Conservation (phyloP, 2,797 vertebrate genomes). For the Luscinia megarhynchos region DNA sequence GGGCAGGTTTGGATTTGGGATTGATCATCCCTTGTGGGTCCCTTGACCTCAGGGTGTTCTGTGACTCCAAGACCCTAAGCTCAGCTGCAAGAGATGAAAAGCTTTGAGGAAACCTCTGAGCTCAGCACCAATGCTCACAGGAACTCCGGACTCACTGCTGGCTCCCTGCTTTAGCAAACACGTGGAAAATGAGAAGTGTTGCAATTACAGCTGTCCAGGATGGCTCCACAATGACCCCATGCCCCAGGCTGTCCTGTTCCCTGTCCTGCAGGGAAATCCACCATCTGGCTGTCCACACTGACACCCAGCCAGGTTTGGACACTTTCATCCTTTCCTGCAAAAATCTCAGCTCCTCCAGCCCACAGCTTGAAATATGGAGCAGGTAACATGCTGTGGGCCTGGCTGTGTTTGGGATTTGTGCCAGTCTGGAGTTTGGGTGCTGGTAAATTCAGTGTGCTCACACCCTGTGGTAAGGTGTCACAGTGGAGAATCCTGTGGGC, state of each 20-base stretch:
- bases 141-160: not conserved
- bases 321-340: not conserved
- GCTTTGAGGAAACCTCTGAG: not conserved
- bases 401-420: not conserved
- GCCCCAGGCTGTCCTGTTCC: not conserved
- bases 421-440: not conserved
- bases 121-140: not conserved
- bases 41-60: accelerated
- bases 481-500: not conserved
- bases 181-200: not conserved
- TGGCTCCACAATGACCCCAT: not conserved
- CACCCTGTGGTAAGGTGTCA: not conserved
- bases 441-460: not conserved
- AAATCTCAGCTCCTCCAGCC: not conserved
- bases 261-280: not conserved
- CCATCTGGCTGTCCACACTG: not conserved
- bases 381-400: accelerated
- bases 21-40: accelerated
- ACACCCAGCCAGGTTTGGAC: not conserved
- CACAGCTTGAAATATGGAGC: not conserved
- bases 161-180: not conserved
- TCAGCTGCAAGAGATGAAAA: not conserved
- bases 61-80: not conserved
- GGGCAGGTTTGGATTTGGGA: accelerated
- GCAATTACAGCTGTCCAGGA: too few species aligned